Base-by-base conservation (phyloP, 2,888 invertebrate genomes). In the Sthenelais limicola region DNA sequence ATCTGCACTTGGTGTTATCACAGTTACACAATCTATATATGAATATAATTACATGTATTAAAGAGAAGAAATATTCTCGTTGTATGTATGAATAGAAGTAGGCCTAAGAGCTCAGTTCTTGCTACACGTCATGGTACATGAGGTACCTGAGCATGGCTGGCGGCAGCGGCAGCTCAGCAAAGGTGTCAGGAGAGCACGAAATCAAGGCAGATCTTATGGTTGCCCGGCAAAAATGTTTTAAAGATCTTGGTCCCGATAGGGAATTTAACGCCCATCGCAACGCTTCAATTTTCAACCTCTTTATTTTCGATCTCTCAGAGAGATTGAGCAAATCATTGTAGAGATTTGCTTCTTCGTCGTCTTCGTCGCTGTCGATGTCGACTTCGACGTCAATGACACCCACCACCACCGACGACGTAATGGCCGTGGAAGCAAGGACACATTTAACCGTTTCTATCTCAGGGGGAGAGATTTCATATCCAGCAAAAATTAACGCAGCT, bases 41-140 rank as follows among this genome's bases (percentile, higher is more conserved):
- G n/a, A n/a, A n/a, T n/a, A n/a, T n/a, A n/a, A n/a, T n/a, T n/a
- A n/a, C n/a, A n/a, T n/a, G n/a, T n/a, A n/a, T n/a, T n/a, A n/a
- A n/a, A n/a, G n/a, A n/a, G n/a, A n/a, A n/a, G n/a, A n/a, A n/a
- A n/a, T n/a, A n/a, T n/a, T n/a, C n/a, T n/a, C n/a, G n/a, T n/a
- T n/a, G n/a, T n/a, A n/a, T n/a, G n/a, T n/a, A n/a, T n/a, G n/a
- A n/a, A n/a, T n/a, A n/a, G n/a, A n/a, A n/a, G n/a, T n/a, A n/a
- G n/a, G n/a, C n/a, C n/a, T n/a, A n/a, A 43, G 18, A 43, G 43
- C 43, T 43, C 12, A 12, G 9, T 12, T 18, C 43, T 9, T 15
- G 38, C 43, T 28, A 62, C n/a, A 62, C 38, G 62, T 62, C 35
- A 1, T n/a, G 7, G 24, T 24, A 62, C 62, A 62, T 62, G 62